Conservation (phyloP, 2,113 vertebrate species). For the Lethenteron reissneri region DNA sequence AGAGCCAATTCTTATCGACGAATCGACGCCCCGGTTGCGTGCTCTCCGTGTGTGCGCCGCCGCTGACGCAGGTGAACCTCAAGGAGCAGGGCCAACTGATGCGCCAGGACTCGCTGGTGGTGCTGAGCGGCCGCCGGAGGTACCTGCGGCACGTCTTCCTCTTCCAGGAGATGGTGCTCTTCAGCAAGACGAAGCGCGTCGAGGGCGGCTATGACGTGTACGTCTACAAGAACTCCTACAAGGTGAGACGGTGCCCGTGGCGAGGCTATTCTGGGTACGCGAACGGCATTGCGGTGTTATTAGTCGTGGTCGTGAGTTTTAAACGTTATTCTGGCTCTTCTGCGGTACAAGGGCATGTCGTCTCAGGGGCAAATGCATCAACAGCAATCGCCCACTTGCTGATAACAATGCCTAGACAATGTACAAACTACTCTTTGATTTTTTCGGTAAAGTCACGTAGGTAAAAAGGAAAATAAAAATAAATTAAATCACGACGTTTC, state of each 20-base stretch:
- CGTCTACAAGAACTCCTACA: conserved; percentile 54
- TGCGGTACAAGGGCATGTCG: too few species aligned
- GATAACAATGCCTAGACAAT: too few species aligned
- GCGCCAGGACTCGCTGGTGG: conserved; percentile 43
- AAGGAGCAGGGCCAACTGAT: conserved; percentile 61
- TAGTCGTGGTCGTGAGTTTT: too few species aligned
- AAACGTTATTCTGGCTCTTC: too few species aligned
- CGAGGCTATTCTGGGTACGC: too few species aligned
- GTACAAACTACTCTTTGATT: too few species aligned
- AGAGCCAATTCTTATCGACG: background rate
- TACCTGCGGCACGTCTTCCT: conserved; percentile 45
- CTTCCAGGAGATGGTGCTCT: conserved; percentile 52
- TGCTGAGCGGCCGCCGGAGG: conserved; percentile 38
- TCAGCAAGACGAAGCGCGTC: conserved; percentile 50
- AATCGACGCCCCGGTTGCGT: background rate
- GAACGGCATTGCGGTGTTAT: too few species aligned
- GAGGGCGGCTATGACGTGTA: conserved; percentile 36
- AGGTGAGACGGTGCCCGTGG: conserved; percentile 21
- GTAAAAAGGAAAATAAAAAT: too few species aligned
- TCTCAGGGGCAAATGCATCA: too few species aligned
- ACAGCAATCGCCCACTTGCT: too few species aligned
- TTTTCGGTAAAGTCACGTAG: too few species aligned
- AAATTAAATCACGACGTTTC: too few species aligned
- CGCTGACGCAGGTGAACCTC: conserved; percentile 42
- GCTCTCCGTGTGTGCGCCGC: background rate